Conservation (phyloP, 2,888 invertebrate genomes). For the Leuctra nigra region DNA sequence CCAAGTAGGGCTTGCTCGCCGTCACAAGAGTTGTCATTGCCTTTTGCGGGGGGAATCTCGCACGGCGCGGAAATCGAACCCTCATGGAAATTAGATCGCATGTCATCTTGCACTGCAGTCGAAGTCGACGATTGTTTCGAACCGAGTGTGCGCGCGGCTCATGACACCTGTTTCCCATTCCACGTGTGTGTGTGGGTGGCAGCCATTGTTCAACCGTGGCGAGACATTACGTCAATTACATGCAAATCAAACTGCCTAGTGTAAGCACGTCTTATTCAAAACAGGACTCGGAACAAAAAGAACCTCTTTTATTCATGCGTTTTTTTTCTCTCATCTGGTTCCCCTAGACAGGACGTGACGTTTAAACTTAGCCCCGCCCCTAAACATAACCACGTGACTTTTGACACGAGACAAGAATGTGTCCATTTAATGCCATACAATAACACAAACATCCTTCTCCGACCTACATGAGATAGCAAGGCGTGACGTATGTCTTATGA, state of each 20-base stretch:
- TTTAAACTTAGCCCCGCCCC: neutral
- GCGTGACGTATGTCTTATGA: neutral
- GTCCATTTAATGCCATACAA: neutral
- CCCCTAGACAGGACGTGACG: conserved; percentile 6
- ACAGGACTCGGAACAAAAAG: no score
- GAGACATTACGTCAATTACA: no score
- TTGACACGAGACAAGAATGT: conserved; percentile 17
- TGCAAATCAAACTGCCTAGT: no score
- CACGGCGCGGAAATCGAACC: conserved; percentile 16
- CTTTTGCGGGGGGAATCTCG: conserved; percentile 20
- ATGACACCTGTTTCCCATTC: no score
- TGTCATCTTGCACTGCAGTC: no score
- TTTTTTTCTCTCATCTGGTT: no score
- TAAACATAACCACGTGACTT: conserved; percentile 7
- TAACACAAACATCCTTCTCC: conserved; percentile 2
- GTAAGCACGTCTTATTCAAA: no score
- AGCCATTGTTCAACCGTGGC: no score
- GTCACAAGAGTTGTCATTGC: conserved; percentile 17
- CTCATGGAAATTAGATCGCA: conserved; percentile 14
- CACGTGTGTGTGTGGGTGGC: no score
- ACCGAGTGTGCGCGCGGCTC: no score
- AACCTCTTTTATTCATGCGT: no score
- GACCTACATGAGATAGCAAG: neutral
- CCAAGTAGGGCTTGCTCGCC: conserved; percentile 11
- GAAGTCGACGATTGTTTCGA: no score